Evolutionary conservation across 2,888 invertebrate species (phyloP).

Genomic region (Ochlodes sylvanus): DNA sequence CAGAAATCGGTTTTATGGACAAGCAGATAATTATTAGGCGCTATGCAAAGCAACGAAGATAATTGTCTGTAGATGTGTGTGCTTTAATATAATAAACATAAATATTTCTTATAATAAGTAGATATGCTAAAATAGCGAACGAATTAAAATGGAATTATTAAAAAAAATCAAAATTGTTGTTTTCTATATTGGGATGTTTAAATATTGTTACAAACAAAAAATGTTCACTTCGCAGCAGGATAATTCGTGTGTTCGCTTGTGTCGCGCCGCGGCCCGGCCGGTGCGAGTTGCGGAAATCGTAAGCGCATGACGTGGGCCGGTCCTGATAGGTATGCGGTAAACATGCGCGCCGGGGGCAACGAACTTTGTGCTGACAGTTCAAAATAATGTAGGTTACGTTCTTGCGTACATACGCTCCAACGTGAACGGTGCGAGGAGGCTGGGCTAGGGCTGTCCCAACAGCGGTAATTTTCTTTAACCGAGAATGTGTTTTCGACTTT

Average conservation of each 20-base stretch:
- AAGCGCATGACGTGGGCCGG: slow-evolving; percentile 66
- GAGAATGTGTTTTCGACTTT: no score
- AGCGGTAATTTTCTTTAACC: background rate
- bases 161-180: no score
- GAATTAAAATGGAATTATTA: no score
- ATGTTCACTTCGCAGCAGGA: slow-evolving; percentile 18
- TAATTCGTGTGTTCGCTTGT: slow-evolving; percentile 9
- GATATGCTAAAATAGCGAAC: no score
- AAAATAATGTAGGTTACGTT: slow-evolving; percentile 85
- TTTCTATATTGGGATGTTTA: no score
- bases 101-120: no score
- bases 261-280: background rate
- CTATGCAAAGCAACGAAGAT: no score
- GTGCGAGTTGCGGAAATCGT: slow-evolving; percentile 58
- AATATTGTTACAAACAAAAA: background rate
- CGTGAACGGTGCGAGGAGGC: slow-evolving; percentile 78
- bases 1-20: no score
- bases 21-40: no score
- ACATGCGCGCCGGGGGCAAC: slow-evolving; percentile 75
- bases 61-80: no score
- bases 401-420: slow-evolving; percentile 80
- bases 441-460: slow-evolving; percentile 45
- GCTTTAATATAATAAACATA: no score
- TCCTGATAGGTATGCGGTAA: slow-evolving; percentile 65
- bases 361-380: slow-evolving; percentile 83